A percentile compares a stretch with the other conserved stretches of the same genome.
These are phyloP conservation scores for Harpagifer antarcticus DNA, from an alignment of 2,797 vertebrate species.

Conservation along the genomic window DNA sequence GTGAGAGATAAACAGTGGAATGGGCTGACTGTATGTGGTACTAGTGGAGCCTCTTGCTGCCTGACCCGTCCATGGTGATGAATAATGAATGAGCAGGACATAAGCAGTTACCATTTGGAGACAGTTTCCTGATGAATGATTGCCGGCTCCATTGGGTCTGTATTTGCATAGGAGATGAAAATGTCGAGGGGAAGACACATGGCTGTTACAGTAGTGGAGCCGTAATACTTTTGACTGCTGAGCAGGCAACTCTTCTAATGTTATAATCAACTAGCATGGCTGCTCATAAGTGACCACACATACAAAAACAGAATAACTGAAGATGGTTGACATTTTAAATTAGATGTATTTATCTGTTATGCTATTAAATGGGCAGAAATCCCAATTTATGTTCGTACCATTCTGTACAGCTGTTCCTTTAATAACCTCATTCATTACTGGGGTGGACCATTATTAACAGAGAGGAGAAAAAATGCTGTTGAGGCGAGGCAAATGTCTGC, in stretches of 20 bases:
- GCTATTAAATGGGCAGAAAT: slow-evolving; percentile 70
- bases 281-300: slow-evolving; percentile 69
- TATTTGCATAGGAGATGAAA: slow-evolving; percentile 89
- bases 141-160: slow-evolving; percentile 82
- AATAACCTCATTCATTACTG: slow-evolving; percentile 83
- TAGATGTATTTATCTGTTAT: slow-evolving; percentile 70
- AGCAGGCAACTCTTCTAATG: slow-evolving; percentile 77
- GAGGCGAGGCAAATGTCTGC: slow-evolving; percentile 57
- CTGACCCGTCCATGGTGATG: slow-evolving; percentile 77
- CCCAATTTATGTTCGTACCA: slow-evolving; percentile 68
- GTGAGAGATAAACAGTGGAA: slow-evolving; percentile 68
- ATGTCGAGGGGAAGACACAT: slow-evolving; percentile 80
- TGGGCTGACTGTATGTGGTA: slow-evolving; percentile 59
- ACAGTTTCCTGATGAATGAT: slow-evolving; percentile 86
- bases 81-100: slow-evolving; percentile 86
- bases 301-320: slow-evolving; percentile 55
- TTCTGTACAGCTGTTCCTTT: slow-evolving; percentile 79
- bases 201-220: slow-evolving; percentile 68
- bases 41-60: slow-evolving; percentile 70
- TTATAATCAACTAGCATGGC: slow-evolving; percentile 76
- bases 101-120: slow-evolving; percentile 83
- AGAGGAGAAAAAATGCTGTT: slow-evolving; percentile 49
- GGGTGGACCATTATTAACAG: slow-evolving; percentile 77
- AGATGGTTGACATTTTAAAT: slow-evolving; percentile 68
- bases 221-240: slow-evolving; percentile 78